A percentile compares a stretch with the other conserved stretches of the same genome.
Evolutionary conservation across 2,888 invertebrate species (phyloP).

Genomic region (Malthinus flaveolus): DNA sequence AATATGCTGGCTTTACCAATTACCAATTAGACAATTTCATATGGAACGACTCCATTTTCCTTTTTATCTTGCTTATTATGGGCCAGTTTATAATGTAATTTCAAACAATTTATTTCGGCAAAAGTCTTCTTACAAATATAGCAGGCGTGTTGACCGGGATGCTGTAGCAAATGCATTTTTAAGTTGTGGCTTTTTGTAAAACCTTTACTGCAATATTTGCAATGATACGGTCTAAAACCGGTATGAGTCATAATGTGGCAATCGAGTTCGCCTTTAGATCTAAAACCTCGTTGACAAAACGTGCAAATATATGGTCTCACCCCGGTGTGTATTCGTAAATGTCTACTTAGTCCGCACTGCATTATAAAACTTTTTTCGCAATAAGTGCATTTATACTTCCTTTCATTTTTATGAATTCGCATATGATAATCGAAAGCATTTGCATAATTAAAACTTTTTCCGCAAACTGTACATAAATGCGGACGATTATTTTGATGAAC

Average conservation of each 20-base stretch:
- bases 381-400: constrained; percentile 39
- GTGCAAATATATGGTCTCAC: constrained; percentile 77
- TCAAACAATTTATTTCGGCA: constrained; percentile 36
- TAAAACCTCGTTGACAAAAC: constrained; percentile 75
- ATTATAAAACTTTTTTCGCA: constrained; percentile 39
- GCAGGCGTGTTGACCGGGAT: constrained; percentile 47
- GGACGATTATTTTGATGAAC: constrained; percentile 76
- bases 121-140: constrained; percentile 37
- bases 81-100: constrained; percentile 35
- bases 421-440: constrained; percentile 54
- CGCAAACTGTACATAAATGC: constrained; percentile 78
- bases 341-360: constrained; percentile 68
- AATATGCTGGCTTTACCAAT: too few relatives aligned
- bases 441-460: constrained; percentile 81
- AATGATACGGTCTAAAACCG: constrained; percentile 52
- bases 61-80: too few relatives aligned
- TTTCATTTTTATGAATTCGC: constrained; percentile 42
- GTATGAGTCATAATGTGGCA: constrained; percentile 52
- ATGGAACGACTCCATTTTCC: too few relatives aligned
- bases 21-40: too few relatives aligned
- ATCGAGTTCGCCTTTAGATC: constrained; percentile 64
- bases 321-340: constrained; percentile 79
- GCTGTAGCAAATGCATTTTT: constrained; percentile 57
- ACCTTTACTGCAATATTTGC: constrained; percentile 54
- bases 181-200: constrained; percentile 53